Evolutionary conservation across 2,797 vertebrate genomes (phyloP).

Genomic region (Gobio occitaniae): DNA sequence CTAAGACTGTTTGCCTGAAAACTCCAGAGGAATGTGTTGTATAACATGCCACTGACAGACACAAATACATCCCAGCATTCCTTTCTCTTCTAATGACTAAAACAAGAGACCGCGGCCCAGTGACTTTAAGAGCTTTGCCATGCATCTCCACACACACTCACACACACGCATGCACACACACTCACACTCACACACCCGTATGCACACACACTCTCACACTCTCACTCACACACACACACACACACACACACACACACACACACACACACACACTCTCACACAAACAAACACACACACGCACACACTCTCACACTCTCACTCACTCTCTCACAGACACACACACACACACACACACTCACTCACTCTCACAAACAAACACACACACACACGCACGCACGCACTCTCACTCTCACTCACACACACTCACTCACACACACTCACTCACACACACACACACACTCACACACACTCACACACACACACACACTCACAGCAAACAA

Average conservation of each 20-base stretch:
- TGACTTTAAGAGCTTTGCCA: slow-evolving; percentile 76
- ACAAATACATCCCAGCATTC: slow-evolving; percentile 71
- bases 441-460: accelerated
- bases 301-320: too few relatives aligned
- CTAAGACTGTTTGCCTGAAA: slow-evolving; percentile 67
- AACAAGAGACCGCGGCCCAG: slow-evolving; percentile 73
- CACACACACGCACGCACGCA: too few relatives aligned
- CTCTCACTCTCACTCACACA: too few relatives aligned
- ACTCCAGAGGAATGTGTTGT: slow-evolving; percentile 72
- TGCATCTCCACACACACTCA: slow-evolving; percentile 46
- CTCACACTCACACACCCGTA: accelerated
- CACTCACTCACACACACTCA: accelerated
- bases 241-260: too few relatives aligned
- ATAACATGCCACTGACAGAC: slow-evolving; percentile 68
- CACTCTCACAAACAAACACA: too few relatives aligned
- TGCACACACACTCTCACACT: too few relatives aligned
- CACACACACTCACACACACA: too few relatives aligned
- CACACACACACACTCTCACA: too few relatives aligned
- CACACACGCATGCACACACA: accelerated
- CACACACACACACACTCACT: accelerated
- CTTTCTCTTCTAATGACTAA: slow-evolving; percentile 79
- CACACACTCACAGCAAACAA: too few relatives aligned
- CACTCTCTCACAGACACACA: too few relatives aligned
- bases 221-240: too few relatives aligned
- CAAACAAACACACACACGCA: too few relatives aligned